Conservation (phyloP, 2,113 vertebrate species). For the Tonatia bakeri region DNA sequence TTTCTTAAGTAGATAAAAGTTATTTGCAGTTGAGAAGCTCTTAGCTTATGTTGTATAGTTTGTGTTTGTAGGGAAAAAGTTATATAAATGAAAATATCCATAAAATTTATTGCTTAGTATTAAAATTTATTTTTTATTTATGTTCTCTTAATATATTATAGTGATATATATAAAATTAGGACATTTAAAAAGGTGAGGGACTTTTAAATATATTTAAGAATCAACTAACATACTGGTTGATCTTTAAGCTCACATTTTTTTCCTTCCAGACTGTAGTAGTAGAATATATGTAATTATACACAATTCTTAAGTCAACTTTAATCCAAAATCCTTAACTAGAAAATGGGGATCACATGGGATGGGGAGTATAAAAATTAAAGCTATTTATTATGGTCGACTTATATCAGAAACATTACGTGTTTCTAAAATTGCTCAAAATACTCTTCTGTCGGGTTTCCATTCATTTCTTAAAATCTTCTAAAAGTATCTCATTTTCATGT, state of each 20-base stretch:
- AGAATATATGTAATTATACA: not conserved
- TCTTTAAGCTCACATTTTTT: conserved; percentile 16
- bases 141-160: not conserved
- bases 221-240: not conserved
- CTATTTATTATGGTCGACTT: not conserved
- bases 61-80: not conserved
- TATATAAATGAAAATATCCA: not conserved
- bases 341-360: not conserved
- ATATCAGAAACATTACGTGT: not conserved
- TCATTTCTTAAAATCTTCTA: not conserved
- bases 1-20: not conserved
- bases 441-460: not conserved
- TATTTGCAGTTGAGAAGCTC: not conserved
- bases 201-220: conserved; percentile 20
- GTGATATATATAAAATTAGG: not conserved
- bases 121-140: conserved; percentile 32
- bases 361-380: conserved; percentile 30
- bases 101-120: not conserved
- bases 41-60: not conserved
- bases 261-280: not conserved
- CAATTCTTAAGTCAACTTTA: not conserved
- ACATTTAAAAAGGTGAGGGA: not conserved
- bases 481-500: not conserved
- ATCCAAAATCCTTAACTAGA: not conserved
- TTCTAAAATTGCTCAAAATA: not conserved